These are phyloP conservation scores for Rallus crepitans DNA, from an alignment of 2,797 vertebrate species.

Conservation along the genomic window DNA sequence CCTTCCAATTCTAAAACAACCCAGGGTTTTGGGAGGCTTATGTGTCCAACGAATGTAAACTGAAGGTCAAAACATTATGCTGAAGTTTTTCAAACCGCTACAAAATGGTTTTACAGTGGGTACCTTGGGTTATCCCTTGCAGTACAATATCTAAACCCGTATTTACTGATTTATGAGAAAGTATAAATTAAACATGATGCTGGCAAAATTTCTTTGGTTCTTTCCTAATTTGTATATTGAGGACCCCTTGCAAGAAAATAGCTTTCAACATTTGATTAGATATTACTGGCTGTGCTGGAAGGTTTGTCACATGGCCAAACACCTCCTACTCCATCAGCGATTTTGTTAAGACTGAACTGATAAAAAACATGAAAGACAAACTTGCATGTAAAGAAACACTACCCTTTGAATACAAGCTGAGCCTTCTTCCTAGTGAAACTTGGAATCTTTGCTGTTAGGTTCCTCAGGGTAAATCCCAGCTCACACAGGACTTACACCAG, in stretches of 20 bases:
- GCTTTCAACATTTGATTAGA: neutral
- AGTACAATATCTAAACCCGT: neutral
- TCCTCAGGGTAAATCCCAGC: neutral
- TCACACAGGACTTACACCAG: rapidly evolving
- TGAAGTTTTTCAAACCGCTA: neutral
- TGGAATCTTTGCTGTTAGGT: neutral
- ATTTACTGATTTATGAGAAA: neutral
- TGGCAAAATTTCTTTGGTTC: neutral
- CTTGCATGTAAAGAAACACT: rapidly evolving
- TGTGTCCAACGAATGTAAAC: neutral
- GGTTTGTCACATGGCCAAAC: neutral
- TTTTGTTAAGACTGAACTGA: neutral
- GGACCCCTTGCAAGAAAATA: neutral
- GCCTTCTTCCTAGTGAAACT: neutral
- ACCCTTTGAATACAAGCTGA: neutral
- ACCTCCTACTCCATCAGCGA: neutral
- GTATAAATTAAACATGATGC: neutral
- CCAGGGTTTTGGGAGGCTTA: neutral
- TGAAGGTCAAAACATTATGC: neutral
- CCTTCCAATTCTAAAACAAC: neutral
- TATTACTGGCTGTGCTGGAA: neutral
- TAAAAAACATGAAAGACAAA: neutral
- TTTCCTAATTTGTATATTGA: neutral
- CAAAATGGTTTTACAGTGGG: neutral
- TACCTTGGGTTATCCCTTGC: neutral